A percentile compares a stretch with the other conserved stretches of the same genome.
Conservation (phyloP, 1,140 invertebrate genomes). For the Adoxophyes honmai region DNA sequence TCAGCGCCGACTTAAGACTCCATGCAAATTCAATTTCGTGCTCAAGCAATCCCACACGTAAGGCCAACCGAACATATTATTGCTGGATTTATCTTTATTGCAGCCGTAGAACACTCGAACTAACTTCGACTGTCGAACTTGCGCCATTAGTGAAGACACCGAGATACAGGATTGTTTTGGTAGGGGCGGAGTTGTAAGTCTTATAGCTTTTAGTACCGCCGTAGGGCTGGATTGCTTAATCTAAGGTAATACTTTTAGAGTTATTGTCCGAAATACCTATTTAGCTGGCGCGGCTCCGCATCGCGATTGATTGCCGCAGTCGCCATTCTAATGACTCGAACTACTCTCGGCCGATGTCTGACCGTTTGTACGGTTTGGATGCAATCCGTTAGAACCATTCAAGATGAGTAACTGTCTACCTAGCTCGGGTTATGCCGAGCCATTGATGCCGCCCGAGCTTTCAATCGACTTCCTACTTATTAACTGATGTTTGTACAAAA, state of each 20-base stretch:
- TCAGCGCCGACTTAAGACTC: conserved; percentile 69
- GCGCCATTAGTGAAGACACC: conserved; percentile 74
- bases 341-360: background rate
- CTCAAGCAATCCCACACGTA: conserved; percentile 67
- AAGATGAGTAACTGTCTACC: conserved; percentile 5
- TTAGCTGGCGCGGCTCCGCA: conserved; percentile 27
- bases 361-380: background rate
- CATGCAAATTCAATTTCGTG: conserved; percentile 76
- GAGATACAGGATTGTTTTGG: conserved; percentile 73
- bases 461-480: conserved; percentile 27
- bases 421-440: background rate
- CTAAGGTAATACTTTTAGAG: conserved; percentile 36
- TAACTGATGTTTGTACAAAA: conserved; percentile 54
- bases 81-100: conserved; percentile 77
- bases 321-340: background rate
- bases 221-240: conserved; percentile 68
- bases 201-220: conserved; percentile 72
- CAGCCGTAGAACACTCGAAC: conserved; percentile 69
- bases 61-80: conserved; percentile 73
- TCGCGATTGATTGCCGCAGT: conserved; percentile 9
- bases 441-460: conserved; percentile 5
- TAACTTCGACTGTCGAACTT: conserved; percentile 76
- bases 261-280: background rate
- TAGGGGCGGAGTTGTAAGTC: conserved; percentile 72
- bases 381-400: conserved; percentile 4